A percentile compares a stretch with the other conserved stretches of the same genome.
phyloP scores from a whole-genome alignment of 1,140 invertebrate species.

The Drosophila leontia region DNA sequence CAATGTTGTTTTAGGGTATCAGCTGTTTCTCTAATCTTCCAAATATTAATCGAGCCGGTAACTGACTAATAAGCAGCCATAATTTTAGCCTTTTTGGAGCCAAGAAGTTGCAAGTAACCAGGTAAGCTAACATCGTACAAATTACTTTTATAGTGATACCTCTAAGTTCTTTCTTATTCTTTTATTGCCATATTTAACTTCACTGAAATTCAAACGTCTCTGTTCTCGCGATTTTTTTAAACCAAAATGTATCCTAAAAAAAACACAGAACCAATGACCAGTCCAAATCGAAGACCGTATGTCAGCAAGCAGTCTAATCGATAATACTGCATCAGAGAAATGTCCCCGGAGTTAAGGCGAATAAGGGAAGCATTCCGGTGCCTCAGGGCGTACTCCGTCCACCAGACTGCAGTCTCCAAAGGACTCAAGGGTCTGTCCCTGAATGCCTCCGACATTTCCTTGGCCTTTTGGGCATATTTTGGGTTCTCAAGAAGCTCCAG shows the following conservation, averaged over 20 bases:
- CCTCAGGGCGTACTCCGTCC: slow-evolving; percentile 87
- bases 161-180: not conserved
- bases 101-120: too few species aligned
- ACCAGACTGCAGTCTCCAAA: slow-evolving; percentile 87
- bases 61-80: not conserved
- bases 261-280: slow-evolving; percentile 8
- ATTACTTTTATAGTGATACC: too few species aligned
- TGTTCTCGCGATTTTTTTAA: not conserved
- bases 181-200: not conserved
- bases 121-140: too few species aligned
- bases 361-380: slow-evolving; percentile 74
- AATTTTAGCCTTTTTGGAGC: not conserved
- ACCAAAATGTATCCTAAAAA: slow-evolving; percentile 7
- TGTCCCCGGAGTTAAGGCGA: slow-evolving; percentile 68
- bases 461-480: slow-evolving; percentile 9
- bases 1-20: not conserved
- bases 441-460: slow-evolving; percentile 85
- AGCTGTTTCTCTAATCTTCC: not conserved
- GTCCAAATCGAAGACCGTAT: slow-evolving; percentile 14
- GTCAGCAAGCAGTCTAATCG: slow-evolving; percentile 15
- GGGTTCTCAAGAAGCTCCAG: slow-evolving; percentile 25
- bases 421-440: slow-evolving; percentile 86
- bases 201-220: not conserved
- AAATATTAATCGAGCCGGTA: not conserved
- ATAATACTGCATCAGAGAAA: slow-evolving; percentile 43